Evolutionary conservation across 2,113 vertebrate species (phyloP).

Genomic region (Hymenochirus boettgeri): DNA sequence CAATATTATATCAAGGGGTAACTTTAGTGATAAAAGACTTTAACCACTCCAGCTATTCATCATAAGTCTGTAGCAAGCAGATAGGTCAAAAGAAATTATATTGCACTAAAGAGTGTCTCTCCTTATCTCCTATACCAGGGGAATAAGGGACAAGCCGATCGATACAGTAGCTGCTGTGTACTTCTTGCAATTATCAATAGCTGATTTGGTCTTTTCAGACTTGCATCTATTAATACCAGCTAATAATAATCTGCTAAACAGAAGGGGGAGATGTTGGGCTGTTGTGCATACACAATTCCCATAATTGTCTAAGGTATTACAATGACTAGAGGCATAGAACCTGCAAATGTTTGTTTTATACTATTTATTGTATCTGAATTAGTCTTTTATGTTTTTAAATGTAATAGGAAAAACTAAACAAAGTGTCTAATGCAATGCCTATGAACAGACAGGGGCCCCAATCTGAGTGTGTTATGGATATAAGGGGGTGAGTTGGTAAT

Average conservation of each 20-base stretch:
- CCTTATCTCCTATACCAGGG: conserved; percentile 98
- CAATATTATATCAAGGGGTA: conserved; percentile 99
- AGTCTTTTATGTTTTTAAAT: no score
- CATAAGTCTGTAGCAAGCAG: conserved; percentile 99
- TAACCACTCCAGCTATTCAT: conserved; percentile 98
- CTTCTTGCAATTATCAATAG: conserved; percentile 99
- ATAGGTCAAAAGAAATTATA: conserved; percentile 99
- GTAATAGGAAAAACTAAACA: no score
- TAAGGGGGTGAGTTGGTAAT: no score
- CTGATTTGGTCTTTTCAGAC: conserved; percentile 95
- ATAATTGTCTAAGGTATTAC: conserved; percentile 1
- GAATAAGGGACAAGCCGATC: conserved; percentile 96
- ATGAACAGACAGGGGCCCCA: no score
- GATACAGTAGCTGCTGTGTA: conserved; percentile 94
- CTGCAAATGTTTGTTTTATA: not conserved
- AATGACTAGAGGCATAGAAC: not conserved
- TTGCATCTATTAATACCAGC: conserved; percentile 97
- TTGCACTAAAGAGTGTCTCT: conserved; percentile 99
- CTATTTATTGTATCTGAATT: no score
- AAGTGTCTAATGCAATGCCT: no score
- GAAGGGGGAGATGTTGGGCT: conserved; percentile 53
- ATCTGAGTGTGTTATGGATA: no score
- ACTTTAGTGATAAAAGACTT: conserved; percentile 99
- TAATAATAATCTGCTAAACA: conserved; percentile 87
- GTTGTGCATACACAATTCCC: conserved; percentile 42